Evolutionary conservation across 2,113 vertebrate genomes (phyloP), one percentile per base, ranked within the genome.

Genomic region (Grammomys surdaster): DNA sequence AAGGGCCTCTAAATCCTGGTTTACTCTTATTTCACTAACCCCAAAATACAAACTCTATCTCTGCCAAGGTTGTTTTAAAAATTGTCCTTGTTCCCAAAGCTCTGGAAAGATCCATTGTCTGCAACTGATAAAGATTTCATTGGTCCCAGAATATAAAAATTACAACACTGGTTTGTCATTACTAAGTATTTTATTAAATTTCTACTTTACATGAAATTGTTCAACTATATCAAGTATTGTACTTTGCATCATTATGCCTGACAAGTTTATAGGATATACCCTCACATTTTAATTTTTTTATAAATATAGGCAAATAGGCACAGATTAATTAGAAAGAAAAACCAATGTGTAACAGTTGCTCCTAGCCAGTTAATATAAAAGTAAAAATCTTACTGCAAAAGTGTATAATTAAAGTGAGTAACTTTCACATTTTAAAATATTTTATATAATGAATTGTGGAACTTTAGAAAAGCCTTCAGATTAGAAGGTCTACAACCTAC

Each of bases 341-440:
- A 88, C 93, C n/a, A 84, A 96, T 33, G 46, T 82, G 54, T 86
- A 94, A 8, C 22, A 80, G 1, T 16, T 76, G 22, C 28, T 91
- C 28, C 43, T 76, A 81, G 43, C 0, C 46, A 87, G n/a, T 51
- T 94, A 76, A 92, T 76, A 81, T 51, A 33, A 76, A 92, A 90
- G 51, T 70, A 67, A 75, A 93, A 90, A 36, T 73, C 76, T 84
- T 58, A 75, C 28, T 89, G 13, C 14, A 76, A 65, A 92, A 73
- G 72, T 9, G 2, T 40, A 60, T 12, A 16, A 82, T 78, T 40
- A 89, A 67, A 63, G 22, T 48, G 43, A 8, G 11, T 54, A 70
- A 89, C 2, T 84, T 33, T 5, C 33, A 7, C 40, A 48, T 70
- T 70, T 58, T 89, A 81, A 63, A 60, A 16, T 46, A 33, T 9